Evolutionary conservation across 37 sponge, comb jelly and placozoan genomes (phyloP).

Genomic region (Ephydatia muelleri): DNA sequence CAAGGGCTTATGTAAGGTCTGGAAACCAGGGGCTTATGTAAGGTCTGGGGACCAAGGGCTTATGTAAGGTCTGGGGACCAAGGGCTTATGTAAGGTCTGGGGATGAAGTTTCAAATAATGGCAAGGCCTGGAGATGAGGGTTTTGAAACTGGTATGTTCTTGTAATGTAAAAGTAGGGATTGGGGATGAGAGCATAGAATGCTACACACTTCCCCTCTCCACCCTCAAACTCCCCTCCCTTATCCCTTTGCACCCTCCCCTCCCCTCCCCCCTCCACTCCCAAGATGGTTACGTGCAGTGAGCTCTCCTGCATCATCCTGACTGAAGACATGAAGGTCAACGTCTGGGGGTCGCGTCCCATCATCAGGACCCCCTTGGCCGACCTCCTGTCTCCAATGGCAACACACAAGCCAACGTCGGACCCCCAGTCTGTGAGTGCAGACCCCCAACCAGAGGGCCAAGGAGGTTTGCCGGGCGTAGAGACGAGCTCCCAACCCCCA

Average conservation of each 20-base stretch:
- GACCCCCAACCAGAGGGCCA: background rate
- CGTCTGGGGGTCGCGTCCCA: constrained; percentile 85
- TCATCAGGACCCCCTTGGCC: constrained; percentile 55
- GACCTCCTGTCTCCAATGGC: background rate
- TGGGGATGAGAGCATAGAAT: background rate
- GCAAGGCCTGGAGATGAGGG: background rate
- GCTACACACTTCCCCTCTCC: background rate
- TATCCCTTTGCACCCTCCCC: too few species aligned
- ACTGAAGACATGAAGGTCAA: constrained; percentile 74
- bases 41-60: too few species aligned
- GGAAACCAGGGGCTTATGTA: too few species aligned
- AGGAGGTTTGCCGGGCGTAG: background rate
- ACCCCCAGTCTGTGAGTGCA: background rate
- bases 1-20: too few species aligned
- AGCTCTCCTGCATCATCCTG: constrained; percentile 71
- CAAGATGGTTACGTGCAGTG: constrained; percentile 84
- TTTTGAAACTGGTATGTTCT: too few species aligned
- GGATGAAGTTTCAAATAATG: too few species aligned
- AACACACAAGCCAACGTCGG: too few species aligned
- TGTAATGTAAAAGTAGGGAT: background rate
- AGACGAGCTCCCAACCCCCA: background rate
- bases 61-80: too few species aligned
- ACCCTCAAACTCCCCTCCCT: background rate
- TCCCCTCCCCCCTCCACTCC: background rate
- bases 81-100: too few species aligned